Evolutionary conservation across 2,113 vertebrate species (phyloP), one percentile per base, ranked within the genome.

Genomic region (Gila orcuttii): DNA sequence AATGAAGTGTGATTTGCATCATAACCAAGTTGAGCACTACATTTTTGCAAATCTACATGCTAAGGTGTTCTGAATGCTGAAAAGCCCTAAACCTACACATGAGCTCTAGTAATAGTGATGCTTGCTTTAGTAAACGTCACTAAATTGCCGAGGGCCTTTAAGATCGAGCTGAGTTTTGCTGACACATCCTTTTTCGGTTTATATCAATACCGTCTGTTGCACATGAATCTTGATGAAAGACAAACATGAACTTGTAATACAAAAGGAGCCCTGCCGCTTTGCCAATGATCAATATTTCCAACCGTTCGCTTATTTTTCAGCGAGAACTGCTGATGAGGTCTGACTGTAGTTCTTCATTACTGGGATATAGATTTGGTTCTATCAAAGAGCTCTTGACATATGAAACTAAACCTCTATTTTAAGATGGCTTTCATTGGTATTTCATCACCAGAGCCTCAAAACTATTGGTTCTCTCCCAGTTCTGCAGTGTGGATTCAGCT

Each of bases 221-320:
- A 10, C 78, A 45, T 80, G 33, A 47, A 52, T 52, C 75, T 52
- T 68, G 25, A 33, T 64, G 60, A 52, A 85, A 39, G n/a, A 59
- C 84, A 85, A 85, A 85, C 62, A 79, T 42, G 60, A 85, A 36
- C 7, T 47, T 19, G 75, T 36, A 71, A 69, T 28, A 79, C 60
- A 69, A 69, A 50, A 71, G 45, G 15, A 69, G 84, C 71, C 50
- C 9, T 0, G 12, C 60, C 3, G n/a, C 60, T 28, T 15, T 81
- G 59, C 39, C 79, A 81, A 21, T 64, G 79, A 81, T 81, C 79
- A 47, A 81, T 81, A 81, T 47, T 31, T 47, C 79, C 60, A 66
- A 81, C 7, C 60, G 11, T 81, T 66, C n/a, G 0, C 39, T 66
- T 66, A 64, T 81, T 66, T 66, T 45, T 81, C 60, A 47, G n/a